These are phyloP conservation scores for Ochotona curzoniae DNA, from an alignment of 2,113 vertebrate genomes.

Conservation along the genomic window DNA sequence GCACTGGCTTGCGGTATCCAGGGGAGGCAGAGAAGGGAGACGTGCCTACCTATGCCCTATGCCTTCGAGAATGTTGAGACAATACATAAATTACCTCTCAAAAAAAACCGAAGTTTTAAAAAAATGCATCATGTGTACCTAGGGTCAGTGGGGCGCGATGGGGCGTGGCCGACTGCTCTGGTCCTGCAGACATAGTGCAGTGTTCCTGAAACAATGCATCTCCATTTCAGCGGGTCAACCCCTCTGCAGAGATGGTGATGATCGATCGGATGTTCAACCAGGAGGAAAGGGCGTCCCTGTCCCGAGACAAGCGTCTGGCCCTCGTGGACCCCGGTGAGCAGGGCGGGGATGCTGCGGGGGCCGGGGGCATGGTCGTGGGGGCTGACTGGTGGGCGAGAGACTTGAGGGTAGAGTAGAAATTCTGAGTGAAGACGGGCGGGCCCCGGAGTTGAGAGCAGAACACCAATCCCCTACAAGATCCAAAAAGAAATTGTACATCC, in stretches of 20 bases:
- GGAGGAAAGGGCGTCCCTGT: conserved; percentile 94
- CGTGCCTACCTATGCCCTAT: neutral
- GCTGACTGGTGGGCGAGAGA: neutral
- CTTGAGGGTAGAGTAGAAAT: neutral
- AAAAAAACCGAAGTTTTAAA: neutral
- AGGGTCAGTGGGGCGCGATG: neutral
- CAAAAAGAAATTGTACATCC: conserved; percentile 2
- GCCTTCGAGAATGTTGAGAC: neutral
- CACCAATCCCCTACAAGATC: neutral
- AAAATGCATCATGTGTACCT: neutral
- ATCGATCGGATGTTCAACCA: conserved; percentile 99
- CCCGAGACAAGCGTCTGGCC: conserved; percentile 95
- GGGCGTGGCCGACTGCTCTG: conserved; percentile 29
- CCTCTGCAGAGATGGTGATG: conserved; percentile 99
- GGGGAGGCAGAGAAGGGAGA: neutral
- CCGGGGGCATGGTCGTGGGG: accelerated
- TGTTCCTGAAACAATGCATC: conserved; percentile 49
- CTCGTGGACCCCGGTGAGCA: conserved; percentile 95
- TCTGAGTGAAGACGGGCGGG: neutral
- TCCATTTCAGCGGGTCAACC: conserved; percentile 90
- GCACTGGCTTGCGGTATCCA: neutral
- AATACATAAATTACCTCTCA: neutral
- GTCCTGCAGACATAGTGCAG: no score
- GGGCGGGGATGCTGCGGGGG: neutral
- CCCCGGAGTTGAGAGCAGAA: neutral